Percentiles rank a stretch among this genome's conserved stretches.
These are phyloP conservation scores for Todiramphus chloris DNA, from an alignment of 2,113 vertebrate genomes.

Conservation along the genomic window DNA sequence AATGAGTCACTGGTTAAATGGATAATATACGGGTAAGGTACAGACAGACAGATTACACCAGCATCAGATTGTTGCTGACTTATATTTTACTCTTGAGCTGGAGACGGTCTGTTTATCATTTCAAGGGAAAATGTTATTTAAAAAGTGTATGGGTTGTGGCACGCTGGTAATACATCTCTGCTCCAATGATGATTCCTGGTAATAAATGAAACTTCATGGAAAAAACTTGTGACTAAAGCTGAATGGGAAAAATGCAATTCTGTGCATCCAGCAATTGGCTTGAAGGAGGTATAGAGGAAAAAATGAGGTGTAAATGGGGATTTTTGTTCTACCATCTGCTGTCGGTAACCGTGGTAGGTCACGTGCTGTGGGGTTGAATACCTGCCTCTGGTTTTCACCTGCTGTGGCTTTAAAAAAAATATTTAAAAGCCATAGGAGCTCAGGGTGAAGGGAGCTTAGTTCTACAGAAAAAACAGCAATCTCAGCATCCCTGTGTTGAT, in stretches of 20 bases:
- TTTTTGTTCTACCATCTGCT: background rate
- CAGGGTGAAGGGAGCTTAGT: background rate
- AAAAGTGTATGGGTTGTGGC: background rate
- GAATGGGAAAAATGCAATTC: background rate
- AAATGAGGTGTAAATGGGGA: background rate
- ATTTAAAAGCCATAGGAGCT: background rate
- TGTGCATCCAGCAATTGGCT: background rate
- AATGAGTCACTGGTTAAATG: background rate
- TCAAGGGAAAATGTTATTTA: background rate
- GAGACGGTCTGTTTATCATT: background rate
- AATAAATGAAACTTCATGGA: background rate
- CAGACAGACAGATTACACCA: background rate
- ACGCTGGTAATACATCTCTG: background rate
- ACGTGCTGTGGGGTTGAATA: background rate
- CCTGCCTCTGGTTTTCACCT: background rate
- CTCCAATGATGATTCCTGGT: background rate
- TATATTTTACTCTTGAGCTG: background rate
- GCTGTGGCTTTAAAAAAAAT: background rate
- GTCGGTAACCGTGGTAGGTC: background rate
- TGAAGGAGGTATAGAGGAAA: background rate
- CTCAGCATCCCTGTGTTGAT: background rate
- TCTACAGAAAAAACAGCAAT: background rate
- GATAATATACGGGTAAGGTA: background rate
- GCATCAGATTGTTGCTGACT: background rate
- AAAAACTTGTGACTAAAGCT: background rate